Conservation (phyloP, 2,888 invertebrate genomes). For the Cantharis flavilabris region DNA sequence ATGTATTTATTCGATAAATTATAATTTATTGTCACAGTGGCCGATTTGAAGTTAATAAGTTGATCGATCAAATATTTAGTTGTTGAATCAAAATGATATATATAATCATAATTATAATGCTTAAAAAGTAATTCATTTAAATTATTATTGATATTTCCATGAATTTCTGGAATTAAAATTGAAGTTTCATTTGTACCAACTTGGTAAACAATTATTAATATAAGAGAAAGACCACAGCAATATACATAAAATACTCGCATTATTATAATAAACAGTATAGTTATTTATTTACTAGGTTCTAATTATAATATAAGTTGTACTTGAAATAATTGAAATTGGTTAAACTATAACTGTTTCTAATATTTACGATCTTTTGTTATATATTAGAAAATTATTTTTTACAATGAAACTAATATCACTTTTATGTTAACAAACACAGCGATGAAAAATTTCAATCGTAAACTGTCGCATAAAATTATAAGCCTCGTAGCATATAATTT, state of each 20-base stretch:
- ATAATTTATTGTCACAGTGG: background rate
- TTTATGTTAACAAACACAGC: background rate
- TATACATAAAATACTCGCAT: background rate
- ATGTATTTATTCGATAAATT: background rate
- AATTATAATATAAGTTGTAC: background rate
- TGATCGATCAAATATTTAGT: background rate
- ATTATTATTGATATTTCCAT: background rate
- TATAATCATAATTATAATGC: background rate
- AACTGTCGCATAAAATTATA: background rate
- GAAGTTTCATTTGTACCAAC: background rate
- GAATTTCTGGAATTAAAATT: background rate
- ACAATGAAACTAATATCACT: background rate
- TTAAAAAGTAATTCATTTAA: background rate
- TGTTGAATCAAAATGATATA: background rate
- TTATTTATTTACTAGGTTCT: background rate
- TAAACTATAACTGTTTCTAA: background rate
- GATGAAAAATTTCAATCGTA: too few relatives aligned
- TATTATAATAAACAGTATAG: background rate
- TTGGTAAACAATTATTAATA: background rate
- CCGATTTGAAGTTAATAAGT: background rate
- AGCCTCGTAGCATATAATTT: background rate
- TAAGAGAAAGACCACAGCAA: background rate
- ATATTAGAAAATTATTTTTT: background rate
- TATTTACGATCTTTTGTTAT: background rate
- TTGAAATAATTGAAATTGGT: background rate